Percentiles rank a stretch among this genome's conserved stretches.
These are phyloP conservation scores for Liparis tanakae DNA, from an alignment of 2,797 vertebrate genomes.

Conservation along the genomic window DNA sequence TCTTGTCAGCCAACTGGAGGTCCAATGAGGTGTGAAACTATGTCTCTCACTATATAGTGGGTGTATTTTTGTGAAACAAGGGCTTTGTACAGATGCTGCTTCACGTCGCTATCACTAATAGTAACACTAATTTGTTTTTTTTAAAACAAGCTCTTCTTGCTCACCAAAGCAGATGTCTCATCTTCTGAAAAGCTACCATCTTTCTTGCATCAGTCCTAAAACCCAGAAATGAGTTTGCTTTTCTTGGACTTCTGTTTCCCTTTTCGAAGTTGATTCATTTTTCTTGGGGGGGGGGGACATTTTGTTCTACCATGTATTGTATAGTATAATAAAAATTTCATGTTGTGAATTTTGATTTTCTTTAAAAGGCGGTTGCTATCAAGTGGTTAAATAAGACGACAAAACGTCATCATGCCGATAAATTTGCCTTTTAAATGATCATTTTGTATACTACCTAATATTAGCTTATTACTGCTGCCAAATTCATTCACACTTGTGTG, in stretches of 20 bases:
- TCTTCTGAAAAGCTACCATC: neutral
- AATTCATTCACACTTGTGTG: neutral
- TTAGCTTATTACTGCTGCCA: neutral
- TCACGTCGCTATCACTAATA: neutral
- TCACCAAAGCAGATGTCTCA: slow-evolving; percentile 3
- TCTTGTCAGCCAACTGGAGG: neutral
- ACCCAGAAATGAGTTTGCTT: neutral
- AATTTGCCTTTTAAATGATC: neutral
- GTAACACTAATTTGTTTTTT: slow-evolving; percentile 1
- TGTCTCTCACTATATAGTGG: neutral
- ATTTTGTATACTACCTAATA: neutral
- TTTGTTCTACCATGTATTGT: neutral
- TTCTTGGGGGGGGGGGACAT: neutral
- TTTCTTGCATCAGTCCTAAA: neutral
- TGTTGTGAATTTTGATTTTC: no score
- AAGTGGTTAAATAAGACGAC: neutral
- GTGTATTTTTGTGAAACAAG: neutral
- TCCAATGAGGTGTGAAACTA: slow-evolving; percentile 4
- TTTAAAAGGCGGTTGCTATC: neutral
- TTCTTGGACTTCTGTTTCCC: neutral
- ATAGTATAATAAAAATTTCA: neutral
- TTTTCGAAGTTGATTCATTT: neutral
- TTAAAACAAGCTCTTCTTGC: neutral
- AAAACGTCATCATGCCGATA: neutral
- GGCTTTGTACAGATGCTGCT: slow-evolving; percentile 4